Conservation (phyloP, 2,113 vertebrate genomes). For the Gopherus evgoodei region DNA sequence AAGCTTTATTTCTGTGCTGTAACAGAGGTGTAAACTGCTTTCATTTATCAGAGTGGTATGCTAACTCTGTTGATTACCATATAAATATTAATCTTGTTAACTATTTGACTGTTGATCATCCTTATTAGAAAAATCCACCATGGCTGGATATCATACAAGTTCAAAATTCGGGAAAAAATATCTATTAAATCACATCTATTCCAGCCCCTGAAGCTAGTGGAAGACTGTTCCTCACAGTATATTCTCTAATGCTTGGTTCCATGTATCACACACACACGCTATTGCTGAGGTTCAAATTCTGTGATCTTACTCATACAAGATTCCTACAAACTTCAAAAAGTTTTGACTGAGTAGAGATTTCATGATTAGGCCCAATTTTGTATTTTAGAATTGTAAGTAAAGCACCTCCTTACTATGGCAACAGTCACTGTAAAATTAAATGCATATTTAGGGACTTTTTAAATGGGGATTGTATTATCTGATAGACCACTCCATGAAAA, state of each 20-base stretch:
- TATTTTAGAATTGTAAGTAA: background rate
- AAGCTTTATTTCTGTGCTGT: background rate
- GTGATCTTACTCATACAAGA: background rate
- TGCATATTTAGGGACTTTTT: background rate
- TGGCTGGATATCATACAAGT: background rate
- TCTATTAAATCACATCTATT: background rate
- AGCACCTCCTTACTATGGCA: background rate
- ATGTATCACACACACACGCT: background rate
- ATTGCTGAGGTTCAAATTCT: background rate
- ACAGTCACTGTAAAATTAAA: background rate
- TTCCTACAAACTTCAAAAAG: background rate
- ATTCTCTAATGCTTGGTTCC: background rate
- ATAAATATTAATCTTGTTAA: background rate
- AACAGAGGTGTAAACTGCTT: background rate
- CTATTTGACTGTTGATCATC: background rate
- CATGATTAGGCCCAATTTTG: background rate
- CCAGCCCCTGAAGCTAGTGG: background rate
- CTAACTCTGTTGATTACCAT: background rate
- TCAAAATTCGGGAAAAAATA: background rate
- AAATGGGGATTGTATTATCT: background rate
- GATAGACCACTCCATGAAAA: background rate
- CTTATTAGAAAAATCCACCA: background rate
- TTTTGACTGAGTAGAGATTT: background rate
- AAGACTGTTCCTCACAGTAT: background rate
- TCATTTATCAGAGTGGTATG: background rate